Evolutionary conservation across 1,140 invertebrate genomes (phyloP), one percentile per base, ranked within the genome.

Genomic region (Drosophila pandora): DNA sequence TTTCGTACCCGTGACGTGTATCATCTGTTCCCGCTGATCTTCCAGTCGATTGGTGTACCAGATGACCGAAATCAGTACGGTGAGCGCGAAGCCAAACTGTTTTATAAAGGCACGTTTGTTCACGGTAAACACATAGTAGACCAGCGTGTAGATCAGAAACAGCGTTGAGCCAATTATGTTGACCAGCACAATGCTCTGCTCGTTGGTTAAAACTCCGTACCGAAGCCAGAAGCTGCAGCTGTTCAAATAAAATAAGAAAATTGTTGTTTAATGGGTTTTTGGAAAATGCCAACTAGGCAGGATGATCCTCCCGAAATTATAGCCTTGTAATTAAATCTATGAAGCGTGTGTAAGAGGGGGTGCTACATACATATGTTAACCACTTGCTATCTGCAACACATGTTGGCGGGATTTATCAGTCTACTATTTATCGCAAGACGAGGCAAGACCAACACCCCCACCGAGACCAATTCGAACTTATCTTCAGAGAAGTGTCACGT

Each of bases 151-250:
- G 12, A 92, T 91, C 28, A 94, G 89, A 90, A 95, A 95, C 22
- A 96, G 91, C 55, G 92, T 78, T 2, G 93, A 81, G 10, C 95
- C 95, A 80, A 95, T 93, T 34, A 93, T 84, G 83, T 96, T 96
- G 8, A 96, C 95, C 54, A 94, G 89, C 22, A 94, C 93, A 49
- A 96, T 83, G 54, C 94, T 94, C 10, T 81, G 88, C 83, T 96
- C 95, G 53, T 92, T 87, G 49, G 94, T 94, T 60, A 95, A 85
- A 49, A 94, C 91, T n/a, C 95, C 95, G 92, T 96, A 96, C 64
- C 93, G 92, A n/a, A 95, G 69, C 95, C 95, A 95, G 47, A 95
- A 92, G 79, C 93, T 90, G 49, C 90, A 91, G 39, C 80, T 91
- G 80, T 76, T 12, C 30, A 74, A 81, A 79, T 58, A 79, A 53